Conservation (phyloP, 1,140 invertebrate genomes). For the Drosophila parvula region DNA sequence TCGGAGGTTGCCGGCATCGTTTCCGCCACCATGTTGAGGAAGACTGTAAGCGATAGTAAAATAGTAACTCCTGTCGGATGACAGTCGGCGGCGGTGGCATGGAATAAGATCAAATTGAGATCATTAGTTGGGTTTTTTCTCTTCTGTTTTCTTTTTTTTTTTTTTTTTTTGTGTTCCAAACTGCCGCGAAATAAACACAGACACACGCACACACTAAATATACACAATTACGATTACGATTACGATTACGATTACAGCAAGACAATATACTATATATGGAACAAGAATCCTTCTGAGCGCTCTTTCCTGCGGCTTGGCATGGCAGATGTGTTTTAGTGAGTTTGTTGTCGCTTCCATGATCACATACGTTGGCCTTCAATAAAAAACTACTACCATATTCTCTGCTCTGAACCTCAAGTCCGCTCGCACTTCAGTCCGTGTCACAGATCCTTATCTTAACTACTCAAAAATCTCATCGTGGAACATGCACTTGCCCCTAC, state of each 20-base stretch:
- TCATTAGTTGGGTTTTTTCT: constrained; percentile 3
- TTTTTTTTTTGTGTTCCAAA: not conserved
- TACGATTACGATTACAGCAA: constrained; percentile 17
- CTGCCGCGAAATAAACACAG: constrained; percentile 9
- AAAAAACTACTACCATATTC: constrained; percentile 84
- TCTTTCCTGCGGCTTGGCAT: constrained; percentile 42
- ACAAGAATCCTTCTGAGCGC: constrained; percentile 33
- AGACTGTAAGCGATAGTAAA: constrained; percentile 99
- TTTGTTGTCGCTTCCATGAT: constrained; percentile 31
- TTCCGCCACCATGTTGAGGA: constrained; percentile 96
- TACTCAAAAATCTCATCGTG: not conserved
- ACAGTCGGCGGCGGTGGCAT: constrained; percentile 13
- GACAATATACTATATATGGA: constrained; percentile 21
- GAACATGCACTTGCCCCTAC: not conserved
- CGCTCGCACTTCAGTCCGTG: not conserved
- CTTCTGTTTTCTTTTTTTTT: too few species aligned
- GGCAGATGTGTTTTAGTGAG: constrained; percentile 35
- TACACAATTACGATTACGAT: constrained; percentile 24
- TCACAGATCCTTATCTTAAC: not conserved
- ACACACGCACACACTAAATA: constrained; percentile 24
- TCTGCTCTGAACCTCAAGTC: constrained; percentile 81
- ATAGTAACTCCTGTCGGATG: constrained; percentile 95
- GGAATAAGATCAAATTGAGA: constrained; percentile 25
- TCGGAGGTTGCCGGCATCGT: constrained; percentile 93
- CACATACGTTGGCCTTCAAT: constrained; percentile 52